Conservation (phyloP, 1,140 invertebrate genomes). For the Bombus pascuorum region DNA sequence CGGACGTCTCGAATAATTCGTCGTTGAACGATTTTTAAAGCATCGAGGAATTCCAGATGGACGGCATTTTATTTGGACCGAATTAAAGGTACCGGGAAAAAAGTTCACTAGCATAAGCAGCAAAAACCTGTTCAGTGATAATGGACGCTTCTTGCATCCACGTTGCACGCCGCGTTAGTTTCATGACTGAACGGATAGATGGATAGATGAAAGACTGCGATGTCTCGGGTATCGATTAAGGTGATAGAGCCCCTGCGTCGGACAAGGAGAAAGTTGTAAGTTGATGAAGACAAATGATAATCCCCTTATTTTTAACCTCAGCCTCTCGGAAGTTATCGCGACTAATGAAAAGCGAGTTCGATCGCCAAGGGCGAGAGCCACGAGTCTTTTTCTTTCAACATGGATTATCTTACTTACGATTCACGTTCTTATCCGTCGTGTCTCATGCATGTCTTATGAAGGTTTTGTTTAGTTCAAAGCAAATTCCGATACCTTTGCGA, state of each 20-base stretch:
- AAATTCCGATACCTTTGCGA: constrained; percentile 11
- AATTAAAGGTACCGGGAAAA: constrained; percentile 46
- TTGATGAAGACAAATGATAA: constrained; percentile 66
- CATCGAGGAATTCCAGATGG: constrained; percentile 7
- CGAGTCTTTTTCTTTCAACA: background rate
- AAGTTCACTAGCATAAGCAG: background rate
- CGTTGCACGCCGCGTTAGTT: constrained; percentile 57
- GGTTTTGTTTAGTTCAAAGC: background rate
- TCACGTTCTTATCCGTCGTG: background rate
- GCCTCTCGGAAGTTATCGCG: background rate
- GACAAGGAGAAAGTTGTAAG: constrained; percentile 50
- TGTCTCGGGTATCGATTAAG: constrained; percentile 61
- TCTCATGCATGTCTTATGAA: constrained; percentile 3
- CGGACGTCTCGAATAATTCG: constrained; percentile 4
- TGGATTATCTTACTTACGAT: background rate
- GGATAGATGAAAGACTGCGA: constrained; percentile 40
- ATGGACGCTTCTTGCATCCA: constrained; percentile 60
- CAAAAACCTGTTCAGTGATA: constrained; percentile 57
- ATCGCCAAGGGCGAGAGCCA: background rate
- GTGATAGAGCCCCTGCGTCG: constrained; percentile 24
- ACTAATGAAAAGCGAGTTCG: background rate
- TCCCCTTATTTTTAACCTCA: constrained; percentile 53
- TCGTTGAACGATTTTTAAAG: constrained; percentile 23
- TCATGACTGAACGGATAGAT: constrained; percentile 43
- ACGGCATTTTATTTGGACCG: constrained; percentile 53